Percentiles rank a stretch among this genome's conserved stretches.
These are phyloP conservation scores for Lota lota DNA, from an alignment of 2,113 vertebrate species.

Conservation along the genomic window DNA sequence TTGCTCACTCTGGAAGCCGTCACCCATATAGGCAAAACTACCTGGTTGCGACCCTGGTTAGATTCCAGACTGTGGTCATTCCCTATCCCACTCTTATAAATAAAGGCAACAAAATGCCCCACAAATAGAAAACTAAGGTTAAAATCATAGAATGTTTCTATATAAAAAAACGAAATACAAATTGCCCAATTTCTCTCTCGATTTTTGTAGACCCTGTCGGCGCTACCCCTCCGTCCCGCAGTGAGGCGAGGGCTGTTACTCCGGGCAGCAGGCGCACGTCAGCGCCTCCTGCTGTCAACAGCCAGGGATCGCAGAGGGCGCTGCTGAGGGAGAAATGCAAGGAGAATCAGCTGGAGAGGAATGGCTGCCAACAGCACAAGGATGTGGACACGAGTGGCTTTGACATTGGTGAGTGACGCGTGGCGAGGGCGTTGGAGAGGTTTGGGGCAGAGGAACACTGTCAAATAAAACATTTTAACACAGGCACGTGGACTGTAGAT, in stretches of 20 bases:
- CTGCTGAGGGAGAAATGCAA: constrained; percentile 78
- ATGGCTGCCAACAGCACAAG: constrained; percentile 60
- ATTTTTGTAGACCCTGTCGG: constrained; percentile 60
- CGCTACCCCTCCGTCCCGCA: constrained; percentile 46
- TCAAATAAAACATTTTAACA: no score
- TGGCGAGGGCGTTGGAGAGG: no score
- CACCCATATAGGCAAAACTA: no score
- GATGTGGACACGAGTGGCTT: constrained; percentile 58
- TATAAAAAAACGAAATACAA: neutral
- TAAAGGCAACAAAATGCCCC: no score
- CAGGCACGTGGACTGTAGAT: no score
- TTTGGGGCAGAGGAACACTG: no score
- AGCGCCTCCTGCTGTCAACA: constrained; percentile 67
- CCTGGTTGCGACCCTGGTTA: no score
- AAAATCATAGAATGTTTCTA: neutral
- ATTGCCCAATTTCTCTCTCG: neutral
- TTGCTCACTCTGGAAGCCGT: no score
- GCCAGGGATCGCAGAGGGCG: constrained; percentile 65
- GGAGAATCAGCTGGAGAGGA: constrained; percentile 75
- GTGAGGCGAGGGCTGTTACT: constrained; percentile 58
- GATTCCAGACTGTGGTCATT: no score
- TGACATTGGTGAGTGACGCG: constrained; percentile 70
- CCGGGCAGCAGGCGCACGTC: constrained; percentile 68
- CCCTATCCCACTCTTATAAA: no score
- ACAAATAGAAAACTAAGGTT: no score